Evolutionary conservation across 2,797 vertebrate genomes (phyloP), one percentile per base, ranked within the genome.

Genomic region (Loris lydekkerianus): DNA sequence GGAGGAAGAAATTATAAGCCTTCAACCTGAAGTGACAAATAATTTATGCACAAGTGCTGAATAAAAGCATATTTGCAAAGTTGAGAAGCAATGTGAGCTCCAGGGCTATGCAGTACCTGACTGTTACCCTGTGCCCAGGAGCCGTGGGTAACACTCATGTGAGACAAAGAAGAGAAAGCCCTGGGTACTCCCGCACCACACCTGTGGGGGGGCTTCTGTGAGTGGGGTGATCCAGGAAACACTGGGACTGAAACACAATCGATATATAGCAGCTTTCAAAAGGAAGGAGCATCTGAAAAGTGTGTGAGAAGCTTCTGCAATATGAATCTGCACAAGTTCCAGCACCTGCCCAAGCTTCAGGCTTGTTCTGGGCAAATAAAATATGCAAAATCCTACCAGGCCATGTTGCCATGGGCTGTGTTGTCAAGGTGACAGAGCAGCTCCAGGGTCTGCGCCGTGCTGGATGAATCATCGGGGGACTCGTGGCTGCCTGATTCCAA

Each of bases 351-450:
- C 97, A 96, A 83, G 93, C 94, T 97, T 97, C 58, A 37, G 56
- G 77, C 77, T 60, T 25, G 8, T 60, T 81, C 56, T 60, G 56
- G 56, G 56, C 15, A 2, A 34, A 81, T 60, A 37, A 81, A 81
- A 81, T 81, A 61, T 56, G 97, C 96, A 96, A 98, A 98, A 98
- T 98, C 99, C 98, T 99, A 99, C 99, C 99, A 99, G 98, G 99
- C 99, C 96, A 98, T 98, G 97, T 99, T 99, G 98, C 99, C 98
- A 85, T 99, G 99, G 98, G 99, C 98, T 91, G 98, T 98, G 98
- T 99, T 98, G 98, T 99, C 99, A 97, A 99, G 99, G 99, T 99
- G 99, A 99, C 99, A 99, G 98, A 99, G 99, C 97, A 99, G 99
- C 99, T 99, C 99, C 99, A 99, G 99, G 97, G 99, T 99, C 98